These are phyloP conservation scores for Gadus chalcogrammus DNA, from an alignment of 2,113 vertebrate species.

Conservation along the genomic window DNA sequence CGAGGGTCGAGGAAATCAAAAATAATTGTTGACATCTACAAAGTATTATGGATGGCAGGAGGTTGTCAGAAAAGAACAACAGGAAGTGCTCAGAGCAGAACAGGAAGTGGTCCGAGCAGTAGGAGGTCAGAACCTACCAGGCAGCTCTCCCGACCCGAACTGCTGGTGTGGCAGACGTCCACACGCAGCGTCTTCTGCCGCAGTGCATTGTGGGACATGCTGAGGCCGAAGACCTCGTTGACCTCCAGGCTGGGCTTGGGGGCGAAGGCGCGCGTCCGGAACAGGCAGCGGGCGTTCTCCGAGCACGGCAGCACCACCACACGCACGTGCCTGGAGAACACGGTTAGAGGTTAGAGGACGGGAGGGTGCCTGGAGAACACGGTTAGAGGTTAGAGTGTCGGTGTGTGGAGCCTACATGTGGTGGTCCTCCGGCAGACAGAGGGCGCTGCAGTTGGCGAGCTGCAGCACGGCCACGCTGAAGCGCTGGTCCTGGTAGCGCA, in stretches of 20 bases:
- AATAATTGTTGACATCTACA: not conserved
- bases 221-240: constrained; percentile 86
- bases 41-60: too few relatives aligned
- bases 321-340: constrained; percentile 77
- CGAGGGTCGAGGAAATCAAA: not conserved
- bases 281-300: constrained; percentile 85
- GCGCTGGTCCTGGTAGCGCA: constrained; percentile 89
- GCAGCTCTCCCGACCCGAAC: constrained; percentile 82
- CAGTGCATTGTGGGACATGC: constrained; percentile 81
- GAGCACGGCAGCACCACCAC: constrained; percentile 86
- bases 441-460: constrained; percentile 79
- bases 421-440: constrained; percentile 78
- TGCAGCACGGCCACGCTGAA: constrained; percentile 86
- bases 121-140: constrained; percentile 74
- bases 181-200: constrained; percentile 92
- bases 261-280: constrained; percentile 77
- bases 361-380: too few relatives aligned
- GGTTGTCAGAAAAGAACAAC: too few relatives aligned
- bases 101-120: not conserved
- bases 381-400: too few relatives aligned
- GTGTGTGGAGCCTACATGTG: constrained; percentile 78
- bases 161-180: constrained; percentile 81
- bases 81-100: not conserved
- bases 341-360: too few relatives aligned
- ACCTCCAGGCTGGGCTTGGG: constrained; percentile 74